These are phyloP conservation scores for Phodopus roborovskii DNA, from an alignment of 2,113 vertebrate species.

Conservation along the genomic window DNA sequence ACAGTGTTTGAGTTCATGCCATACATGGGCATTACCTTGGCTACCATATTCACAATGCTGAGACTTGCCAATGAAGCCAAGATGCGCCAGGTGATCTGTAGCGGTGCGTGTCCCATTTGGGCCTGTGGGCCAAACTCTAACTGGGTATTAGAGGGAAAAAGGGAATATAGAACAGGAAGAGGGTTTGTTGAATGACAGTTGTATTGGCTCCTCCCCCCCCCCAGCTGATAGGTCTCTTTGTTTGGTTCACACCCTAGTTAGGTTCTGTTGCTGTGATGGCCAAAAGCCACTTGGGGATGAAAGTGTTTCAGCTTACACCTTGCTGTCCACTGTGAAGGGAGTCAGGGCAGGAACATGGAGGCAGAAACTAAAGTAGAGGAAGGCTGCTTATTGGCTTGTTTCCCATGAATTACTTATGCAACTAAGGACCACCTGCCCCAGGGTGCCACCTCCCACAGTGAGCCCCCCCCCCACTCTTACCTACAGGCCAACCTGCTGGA, in stretches of 20 bases:
- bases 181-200: background rate
- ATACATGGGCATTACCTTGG: conserved; percentile 79
- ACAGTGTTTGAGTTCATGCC: conserved; percentile 80
- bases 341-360: background rate
- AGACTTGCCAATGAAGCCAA: conserved; percentile 70
- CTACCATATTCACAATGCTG: conserved; percentile 77
- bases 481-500: background rate
- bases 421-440: background rate
- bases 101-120: conserved; percentile 12
- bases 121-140: background rate
- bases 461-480: background rate
- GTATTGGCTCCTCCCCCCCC: background rate
- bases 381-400: background rate
- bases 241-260: background rate
- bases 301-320: background rate
- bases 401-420: background rate
- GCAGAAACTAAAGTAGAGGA: background rate
- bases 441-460: background rate
- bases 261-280: background rate
- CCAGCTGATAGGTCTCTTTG: background rate
- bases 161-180: too few relatives aligned
- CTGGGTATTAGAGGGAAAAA: accelerated
- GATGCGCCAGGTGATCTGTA: conserved; percentile 76
- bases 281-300: background rate
- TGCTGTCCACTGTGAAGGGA: background rate